Percentiles rank a stretch among this genome's conserved stretches.
These are phyloP conservation scores for Callinectes sapidus DNA, from an alignment of 2,888 invertebrate species.

Conservation along the genomic window DNA sequence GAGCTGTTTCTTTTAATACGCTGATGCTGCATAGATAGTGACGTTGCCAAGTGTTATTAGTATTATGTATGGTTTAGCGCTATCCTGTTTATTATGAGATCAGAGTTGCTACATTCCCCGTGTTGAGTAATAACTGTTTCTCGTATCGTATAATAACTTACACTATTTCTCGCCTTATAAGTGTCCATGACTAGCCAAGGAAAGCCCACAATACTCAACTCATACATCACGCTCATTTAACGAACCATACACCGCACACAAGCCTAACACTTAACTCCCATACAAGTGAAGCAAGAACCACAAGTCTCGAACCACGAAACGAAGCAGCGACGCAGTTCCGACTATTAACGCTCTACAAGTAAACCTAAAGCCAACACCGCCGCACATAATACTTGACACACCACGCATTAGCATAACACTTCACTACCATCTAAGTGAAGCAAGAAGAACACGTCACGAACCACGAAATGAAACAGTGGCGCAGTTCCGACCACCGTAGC, in stretches of 20 bases:
- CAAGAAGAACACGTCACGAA: not conserved
- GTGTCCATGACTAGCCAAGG: not conserved
- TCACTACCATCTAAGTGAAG: not conserved
- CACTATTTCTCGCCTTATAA: not conserved
- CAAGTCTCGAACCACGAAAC: not conserved
- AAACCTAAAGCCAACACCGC: not conserved
- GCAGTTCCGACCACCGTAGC: not conserved
- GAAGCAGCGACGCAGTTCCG: not conserved
- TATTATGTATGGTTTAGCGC: not conserved
- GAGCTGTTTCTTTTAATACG: too few relatives aligned
- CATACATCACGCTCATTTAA: not conserved
- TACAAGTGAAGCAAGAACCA: not conserved
- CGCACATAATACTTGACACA: not conserved
- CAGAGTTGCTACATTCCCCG: not conserved
- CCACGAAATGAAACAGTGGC: not conserved
- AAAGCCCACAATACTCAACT: not conserved
- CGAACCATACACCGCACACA: not conserved
- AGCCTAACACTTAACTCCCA: not conserved
- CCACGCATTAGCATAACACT: not conserved
- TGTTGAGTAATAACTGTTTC: too few relatives aligned
- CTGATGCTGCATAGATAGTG: not conserved
- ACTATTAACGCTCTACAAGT: not conserved
- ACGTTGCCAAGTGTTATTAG: not conserved
- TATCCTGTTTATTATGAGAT: not conserved
- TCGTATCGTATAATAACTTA: not conserved